phyloP scores from a whole-genome alignment of 2,888 invertebrate genomes.

The Agonopterix alstromeriana region DNA sequence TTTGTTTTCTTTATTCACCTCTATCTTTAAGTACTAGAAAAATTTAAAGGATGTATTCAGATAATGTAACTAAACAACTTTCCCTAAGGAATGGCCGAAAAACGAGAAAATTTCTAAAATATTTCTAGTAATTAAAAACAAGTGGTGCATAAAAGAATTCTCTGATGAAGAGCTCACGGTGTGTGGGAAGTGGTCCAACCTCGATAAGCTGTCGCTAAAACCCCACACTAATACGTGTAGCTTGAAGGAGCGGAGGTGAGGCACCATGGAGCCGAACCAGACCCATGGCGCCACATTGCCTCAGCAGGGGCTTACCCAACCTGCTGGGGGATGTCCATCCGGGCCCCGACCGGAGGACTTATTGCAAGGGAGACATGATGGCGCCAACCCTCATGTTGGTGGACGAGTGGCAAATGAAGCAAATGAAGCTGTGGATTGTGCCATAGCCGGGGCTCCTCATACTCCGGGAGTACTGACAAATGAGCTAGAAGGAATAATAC shows the following conservation, averaged over 20 bases:
- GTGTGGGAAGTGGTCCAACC: slow-evolving; percentile 11
- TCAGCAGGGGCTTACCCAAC: slow-evolving; percentile 12
- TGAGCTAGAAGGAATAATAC: neutral
- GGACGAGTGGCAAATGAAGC: slow-evolving; percentile 12
- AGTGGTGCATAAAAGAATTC: no score
- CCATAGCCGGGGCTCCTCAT: slow-evolving; percentile 2
- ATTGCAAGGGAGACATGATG: slow-evolving; percentile 12
- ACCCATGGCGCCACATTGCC: slow-evolving; percentile 10
- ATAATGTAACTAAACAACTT: no score
- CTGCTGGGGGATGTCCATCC: slow-evolving; percentile 15
- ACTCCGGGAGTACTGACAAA: neutral
- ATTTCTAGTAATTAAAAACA: no score
- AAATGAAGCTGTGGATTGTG: slow-evolving; percentile 11
- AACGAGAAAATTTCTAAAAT: no score
- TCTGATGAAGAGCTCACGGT: no score
- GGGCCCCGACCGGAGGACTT: slow-evolving; percentile 18
- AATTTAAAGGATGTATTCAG: no score
- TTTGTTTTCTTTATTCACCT: no score
- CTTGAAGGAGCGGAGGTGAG: slow-evolving; percentile 9
- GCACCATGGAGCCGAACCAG: slow-evolving; percentile 1
- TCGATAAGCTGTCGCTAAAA: slow-evolving; percentile 11
- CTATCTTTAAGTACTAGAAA: no score
- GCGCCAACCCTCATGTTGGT: slow-evolving; percentile 16
- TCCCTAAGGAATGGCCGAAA: no score
- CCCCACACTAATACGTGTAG: slow-evolving; percentile 6